Conservation (phyloP, 2,888 invertebrate species). For the Hyposoter didymator region DNA sequence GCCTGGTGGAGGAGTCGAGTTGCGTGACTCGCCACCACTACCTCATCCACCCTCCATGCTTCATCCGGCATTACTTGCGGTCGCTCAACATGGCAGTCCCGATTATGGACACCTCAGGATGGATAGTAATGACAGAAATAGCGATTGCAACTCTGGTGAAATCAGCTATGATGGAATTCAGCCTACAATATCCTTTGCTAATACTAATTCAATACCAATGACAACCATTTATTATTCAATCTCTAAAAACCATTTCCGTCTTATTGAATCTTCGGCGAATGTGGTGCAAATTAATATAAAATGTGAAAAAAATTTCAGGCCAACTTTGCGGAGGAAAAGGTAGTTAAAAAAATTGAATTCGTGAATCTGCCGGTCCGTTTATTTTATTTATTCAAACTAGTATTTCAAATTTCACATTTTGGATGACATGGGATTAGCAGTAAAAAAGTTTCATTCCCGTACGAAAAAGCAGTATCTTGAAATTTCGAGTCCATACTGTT, state of each 20-base stretch:
- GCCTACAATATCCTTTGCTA: conserved; percentile 98
- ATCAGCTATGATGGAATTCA: conserved; percentile 96
- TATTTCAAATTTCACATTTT: not conserved
- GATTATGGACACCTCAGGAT: conserved; percentile 92
- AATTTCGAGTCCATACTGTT: not conserved
- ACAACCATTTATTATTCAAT: not conserved
- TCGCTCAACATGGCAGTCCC: conserved; percentile 92
- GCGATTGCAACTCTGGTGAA: conserved; percentile 96
- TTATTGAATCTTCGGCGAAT: conserved; percentile 23
- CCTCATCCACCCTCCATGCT: conserved; percentile 92
- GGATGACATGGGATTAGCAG: not conserved
- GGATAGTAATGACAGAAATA: conserved; percentile 94
- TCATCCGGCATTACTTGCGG: conserved; percentile 93
- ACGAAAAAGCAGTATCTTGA: not conserved
- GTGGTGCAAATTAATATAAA: conserved; percentile 19
- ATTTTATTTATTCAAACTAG: not conserved
- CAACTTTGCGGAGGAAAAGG: not conserved
- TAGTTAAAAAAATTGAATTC: not conserved
- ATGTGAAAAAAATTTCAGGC: not conserved
- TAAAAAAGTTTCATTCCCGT: not conserved
- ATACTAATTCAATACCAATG: conserved; percentile 75
- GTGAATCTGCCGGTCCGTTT: not conserved
- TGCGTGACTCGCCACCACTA: conserved; percentile 93
- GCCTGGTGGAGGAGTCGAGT: conserved; percentile 88
- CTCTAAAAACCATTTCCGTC: not conserved